Conservation (phyloP, 2,797 vertebrate genomes). For the Microchirus variegatus region DNA sequence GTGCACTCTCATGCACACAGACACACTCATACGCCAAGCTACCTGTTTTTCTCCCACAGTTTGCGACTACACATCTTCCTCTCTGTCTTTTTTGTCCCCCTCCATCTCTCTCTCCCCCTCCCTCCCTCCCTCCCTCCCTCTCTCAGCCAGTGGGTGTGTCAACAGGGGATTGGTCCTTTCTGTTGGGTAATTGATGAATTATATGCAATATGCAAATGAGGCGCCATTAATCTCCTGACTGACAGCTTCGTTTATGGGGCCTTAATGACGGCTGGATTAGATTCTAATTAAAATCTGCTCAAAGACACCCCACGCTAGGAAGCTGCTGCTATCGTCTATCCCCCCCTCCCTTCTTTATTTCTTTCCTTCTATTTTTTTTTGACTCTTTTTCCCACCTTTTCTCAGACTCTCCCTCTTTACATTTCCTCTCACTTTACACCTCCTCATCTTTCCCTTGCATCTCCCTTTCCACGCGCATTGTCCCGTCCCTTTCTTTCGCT, state of each 20-base stretch:
- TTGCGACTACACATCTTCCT: conserved; percentile 87
- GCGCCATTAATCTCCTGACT: conserved; percentile 99
- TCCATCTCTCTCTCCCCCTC: conserved; percentile 78
- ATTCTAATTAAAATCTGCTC: conserved; percentile 99
- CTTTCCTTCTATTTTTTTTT: conserved; percentile 6
- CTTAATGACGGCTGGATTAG: conserved; percentile 99
- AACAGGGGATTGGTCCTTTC: conserved; percentile 96
- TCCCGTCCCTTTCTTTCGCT: conserved; percentile 13
- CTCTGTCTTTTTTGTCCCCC: conserved; percentile 82
- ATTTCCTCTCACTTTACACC: conserved; percentile 34
- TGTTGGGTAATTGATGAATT: conserved; percentile 99
- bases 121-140: conserved; percentile 82
- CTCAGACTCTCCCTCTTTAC: conserved; percentile 23
- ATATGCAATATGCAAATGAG: conserved; percentile 99
- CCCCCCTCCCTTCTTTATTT: conserved; percentile 17
- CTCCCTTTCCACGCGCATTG: conserved; percentile 30
- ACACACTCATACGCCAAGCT: conserved; percentile 38
- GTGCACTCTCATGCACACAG: conserved; percentile 9
- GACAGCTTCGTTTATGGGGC: conserved; percentile 99
- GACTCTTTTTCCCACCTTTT: conserved; percentile 49
- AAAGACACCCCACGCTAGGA: conserved; percentile 98
- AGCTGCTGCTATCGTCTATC: conserved; percentile 81
- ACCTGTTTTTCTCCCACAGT: conserved; percentile 77
- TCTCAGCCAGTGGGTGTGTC: conserved; percentile 80
- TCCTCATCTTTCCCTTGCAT: conserved; percentile 22